Base-by-base conservation (phyloP, 2,888 invertebrate species). In the Leucozona laternaria region DNA sequence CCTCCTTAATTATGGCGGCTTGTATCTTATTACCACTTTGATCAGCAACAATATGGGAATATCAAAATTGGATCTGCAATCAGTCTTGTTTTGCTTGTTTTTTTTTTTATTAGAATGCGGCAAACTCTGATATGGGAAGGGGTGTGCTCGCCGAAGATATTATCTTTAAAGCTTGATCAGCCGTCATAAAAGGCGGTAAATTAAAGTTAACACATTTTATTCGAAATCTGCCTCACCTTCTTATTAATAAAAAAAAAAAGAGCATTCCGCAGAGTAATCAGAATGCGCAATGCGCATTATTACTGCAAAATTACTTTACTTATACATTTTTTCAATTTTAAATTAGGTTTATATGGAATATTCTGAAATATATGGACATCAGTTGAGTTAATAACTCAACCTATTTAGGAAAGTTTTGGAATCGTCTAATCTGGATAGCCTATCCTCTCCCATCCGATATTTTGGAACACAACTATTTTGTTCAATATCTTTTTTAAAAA, bases 131-230 rank as follows among this genome's bases (percentile, higher is more conserved):
- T 81, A 37, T 60, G 60, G 55, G 68, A 62, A 76, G 43, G 68
- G 87, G 87, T 83, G 87, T 72, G 87, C 43, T 75, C 50, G 66
- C 3, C 17, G 25, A 17, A 22, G 60, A 81, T 79, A 58, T 87
- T 87, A 87, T 87, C 87, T 87, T 75, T 87, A 83, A 87, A 79
- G 87, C 87, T 87, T 87, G 83, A 83, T 87, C 87, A 76, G 76
- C 79, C 76, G 83, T 79, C 82, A 87, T 87, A 87, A 87, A 87
- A 76, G 79, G 87, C 87, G 83, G 87, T 66, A 79, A 87, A 75
- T 86, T 82, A 82, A 86, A 82, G 81, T 82, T 79, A 82, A 86
- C 75, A 77, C 34, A 73, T 78, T 80, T 70, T 68, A 71, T 71
- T 34, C 55, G 40, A 40, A 50, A 62, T 43, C 25, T 66, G 57